Conservation (phyloP, 2,797 vertebrate species). For the Sciaenops ocellatus region DNA sequence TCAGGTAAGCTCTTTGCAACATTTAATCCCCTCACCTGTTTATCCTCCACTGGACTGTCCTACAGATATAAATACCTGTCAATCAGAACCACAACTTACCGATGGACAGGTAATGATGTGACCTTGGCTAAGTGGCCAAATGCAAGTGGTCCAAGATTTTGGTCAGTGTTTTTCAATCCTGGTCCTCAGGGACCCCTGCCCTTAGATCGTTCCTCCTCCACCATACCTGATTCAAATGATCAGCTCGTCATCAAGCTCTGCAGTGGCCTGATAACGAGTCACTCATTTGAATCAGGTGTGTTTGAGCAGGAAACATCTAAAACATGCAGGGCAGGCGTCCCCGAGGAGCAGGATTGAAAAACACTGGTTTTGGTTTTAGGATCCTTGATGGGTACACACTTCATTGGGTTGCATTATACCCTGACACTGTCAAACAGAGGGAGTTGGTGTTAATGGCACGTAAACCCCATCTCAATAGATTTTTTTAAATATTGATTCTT, state of each 20-base stretch:
- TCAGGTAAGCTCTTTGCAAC: slow-evolving; percentile 20
- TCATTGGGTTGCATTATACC: slow-evolving; percentile 24
- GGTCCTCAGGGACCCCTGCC: too few species aligned
- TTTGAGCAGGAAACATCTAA: too few species aligned
- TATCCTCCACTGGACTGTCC: slow-evolving; percentile 2
- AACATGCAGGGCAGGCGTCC: too few species aligned
- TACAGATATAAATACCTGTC: slow-evolving; percentile 29
- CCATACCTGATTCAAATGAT: too few species aligned
- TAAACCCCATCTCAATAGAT: slow-evolving; percentile 4
- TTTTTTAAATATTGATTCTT: slow-evolving; percentile 12
- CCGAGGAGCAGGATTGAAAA: too few species aligned
- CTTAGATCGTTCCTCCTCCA: too few species aligned
- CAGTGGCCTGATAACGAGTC: too few species aligned
- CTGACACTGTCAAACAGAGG: not conserved
- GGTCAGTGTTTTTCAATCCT: too few species aligned
- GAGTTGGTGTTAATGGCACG: slow-evolving; percentile 3
- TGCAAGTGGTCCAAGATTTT: slow-evolving; percentile 40
- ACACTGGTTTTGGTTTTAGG: slow-evolving; percentile 39
- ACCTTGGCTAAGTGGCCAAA: slow-evolving; percentile 44
- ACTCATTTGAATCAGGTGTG: too few species aligned
- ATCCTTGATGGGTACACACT: slow-evolving; percentile 24
- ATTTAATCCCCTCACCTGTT: slow-evolving; percentile 12
- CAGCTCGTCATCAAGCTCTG: too few species aligned
- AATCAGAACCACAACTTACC: slow-evolving; percentile 34
- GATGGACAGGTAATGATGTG: slow-evolving; percentile 26